phyloP scores from a whole-genome alignment of 2,888 invertebrate species.

The Acrobasis repandana region DNA sequence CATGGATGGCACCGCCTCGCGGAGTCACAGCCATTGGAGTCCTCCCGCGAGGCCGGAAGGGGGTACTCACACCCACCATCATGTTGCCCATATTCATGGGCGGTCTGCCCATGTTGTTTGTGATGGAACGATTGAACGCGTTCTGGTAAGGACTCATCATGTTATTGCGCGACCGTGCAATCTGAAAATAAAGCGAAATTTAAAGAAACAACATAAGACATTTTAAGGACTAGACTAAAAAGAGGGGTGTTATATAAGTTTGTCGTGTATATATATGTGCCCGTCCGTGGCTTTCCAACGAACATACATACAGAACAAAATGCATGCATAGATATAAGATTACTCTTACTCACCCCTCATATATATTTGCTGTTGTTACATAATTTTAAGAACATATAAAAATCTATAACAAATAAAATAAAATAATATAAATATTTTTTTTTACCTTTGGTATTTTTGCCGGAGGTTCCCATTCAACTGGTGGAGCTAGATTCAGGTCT shows the following conservation, averaged over 20 bases:
- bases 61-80: constrained; percentile 37
- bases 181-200: constrained; percentile 41
- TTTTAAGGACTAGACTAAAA: too few relatives aligned
- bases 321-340: too few relatives aligned
- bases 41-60: constrained; percentile 59
- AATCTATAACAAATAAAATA: too few relatives aligned
- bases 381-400: background rate
- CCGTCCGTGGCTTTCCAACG: too few relatives aligned
- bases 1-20: constrained; percentile 47
- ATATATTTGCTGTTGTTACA: too few relatives aligned
- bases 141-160: constrained; percentile 61
- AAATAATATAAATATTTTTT: too few relatives aligned
- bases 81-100: constrained; percentile 40
- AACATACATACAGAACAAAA: too few relatives aligned
- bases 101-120: constrained; percentile 53
- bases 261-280: too few relatives aligned
- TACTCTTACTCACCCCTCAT: too few relatives aligned
- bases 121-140: constrained; percentile 58
- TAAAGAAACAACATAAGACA: too few relatives aligned
- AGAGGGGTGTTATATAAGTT: too few relatives aligned
- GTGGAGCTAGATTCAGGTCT: constrained; percentile 92
- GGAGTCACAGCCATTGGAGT: constrained; percentile 46
- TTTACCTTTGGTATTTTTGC: constrained; percentile 93
- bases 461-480: constrained; percentile 95
- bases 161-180: constrained; percentile 57